phyloP scores from a whole-genome alignment of 2,888 invertebrate species.

The Apamea crenata region DNA sequence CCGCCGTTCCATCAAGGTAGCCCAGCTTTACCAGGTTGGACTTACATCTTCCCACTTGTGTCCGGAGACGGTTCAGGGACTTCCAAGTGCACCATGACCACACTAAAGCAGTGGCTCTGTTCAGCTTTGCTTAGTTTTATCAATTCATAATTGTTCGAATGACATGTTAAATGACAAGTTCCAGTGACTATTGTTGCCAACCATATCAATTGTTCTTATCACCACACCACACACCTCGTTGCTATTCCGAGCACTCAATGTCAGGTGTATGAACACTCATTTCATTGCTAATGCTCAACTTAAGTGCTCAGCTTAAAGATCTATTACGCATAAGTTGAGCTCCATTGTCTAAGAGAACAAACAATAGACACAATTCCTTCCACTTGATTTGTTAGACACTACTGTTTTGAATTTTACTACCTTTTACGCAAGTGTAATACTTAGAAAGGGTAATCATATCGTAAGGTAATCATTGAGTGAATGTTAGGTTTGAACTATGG shows the following conservation, averaged over 20 bases:
- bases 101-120: not conserved
- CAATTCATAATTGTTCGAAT: not conserved
- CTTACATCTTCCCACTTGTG: too few species aligned
- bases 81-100: too few species aligned
- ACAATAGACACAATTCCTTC: conserved; percentile 27
- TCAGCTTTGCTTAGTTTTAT: not conserved
- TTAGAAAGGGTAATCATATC: too few species aligned
- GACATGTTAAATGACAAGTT: not conserved
- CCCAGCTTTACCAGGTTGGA: too few species aligned
- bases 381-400: conserved; percentile 39
- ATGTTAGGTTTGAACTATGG: not conserved
- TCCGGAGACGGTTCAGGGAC: too few species aligned
- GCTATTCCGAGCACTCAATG: conserved; percentile 30
- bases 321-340: conserved; percentile 36
- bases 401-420: conserved; percentile 12
- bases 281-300: conserved; percentile 41
- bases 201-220: not conserved
- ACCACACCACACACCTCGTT: conserved; percentile 7
- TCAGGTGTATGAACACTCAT: conserved; percentile 45
- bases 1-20: too few species aligned
- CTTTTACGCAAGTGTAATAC: not conserved
- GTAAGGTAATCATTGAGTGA: not conserved
- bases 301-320: conserved; percentile 36
- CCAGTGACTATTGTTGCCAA: not conserved
- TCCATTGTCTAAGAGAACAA: conserved; percentile 41